phyloP scores from a whole-genome alignment of 2,888 invertebrate species.

The Asteroscopus sphinx region DNA sequence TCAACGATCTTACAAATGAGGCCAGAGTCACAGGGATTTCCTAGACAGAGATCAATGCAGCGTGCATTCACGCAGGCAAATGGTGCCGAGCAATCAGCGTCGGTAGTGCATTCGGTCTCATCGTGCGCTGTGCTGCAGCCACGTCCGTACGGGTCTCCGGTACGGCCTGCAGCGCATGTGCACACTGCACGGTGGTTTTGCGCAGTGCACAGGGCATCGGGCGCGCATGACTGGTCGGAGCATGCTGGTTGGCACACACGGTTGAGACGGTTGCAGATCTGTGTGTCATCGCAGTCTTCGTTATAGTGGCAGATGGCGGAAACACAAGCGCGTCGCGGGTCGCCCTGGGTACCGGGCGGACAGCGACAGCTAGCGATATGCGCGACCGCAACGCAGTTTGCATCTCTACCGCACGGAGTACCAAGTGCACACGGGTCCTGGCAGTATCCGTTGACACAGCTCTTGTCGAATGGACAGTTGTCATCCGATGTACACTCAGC shows the following conservation, averaged over 20 bases:
- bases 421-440: constrained; percentile 93
- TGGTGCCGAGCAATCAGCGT: constrained; percentile 93
- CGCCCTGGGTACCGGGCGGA: constrained; percentile 95
- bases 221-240: constrained; percentile 94
- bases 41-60: constrained; percentile 94
- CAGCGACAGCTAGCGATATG: constrained; percentile 95
- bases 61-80: constrained; percentile 94
- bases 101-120: constrained; percentile 92
- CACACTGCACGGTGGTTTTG: constrained; percentile 94
- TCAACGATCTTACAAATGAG: constrained; percentile 95
- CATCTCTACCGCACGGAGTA: constrained; percentile 94
- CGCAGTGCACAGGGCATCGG: constrained; percentile 93
- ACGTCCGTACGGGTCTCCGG: constrained; percentile 94
- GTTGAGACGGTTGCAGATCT: constrained; percentile 95
- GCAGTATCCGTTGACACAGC: constrained; percentile 94
- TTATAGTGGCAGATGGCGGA: constrained; percentile 96
- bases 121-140: constrained; percentile 78
- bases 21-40: constrained; percentile 93
- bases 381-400: constrained; percentile 93
- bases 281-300: constrained; percentile 96
- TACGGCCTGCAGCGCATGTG: constrained; percentile 92
- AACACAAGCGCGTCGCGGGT: constrained; percentile 95
- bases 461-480: constrained; percentile 96
- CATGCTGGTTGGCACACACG: constrained; percentile 95
- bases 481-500: constrained; percentile 94